Conservation (phyloP, 2,113 vertebrate genomes). For the Clarias magur region DNA sequence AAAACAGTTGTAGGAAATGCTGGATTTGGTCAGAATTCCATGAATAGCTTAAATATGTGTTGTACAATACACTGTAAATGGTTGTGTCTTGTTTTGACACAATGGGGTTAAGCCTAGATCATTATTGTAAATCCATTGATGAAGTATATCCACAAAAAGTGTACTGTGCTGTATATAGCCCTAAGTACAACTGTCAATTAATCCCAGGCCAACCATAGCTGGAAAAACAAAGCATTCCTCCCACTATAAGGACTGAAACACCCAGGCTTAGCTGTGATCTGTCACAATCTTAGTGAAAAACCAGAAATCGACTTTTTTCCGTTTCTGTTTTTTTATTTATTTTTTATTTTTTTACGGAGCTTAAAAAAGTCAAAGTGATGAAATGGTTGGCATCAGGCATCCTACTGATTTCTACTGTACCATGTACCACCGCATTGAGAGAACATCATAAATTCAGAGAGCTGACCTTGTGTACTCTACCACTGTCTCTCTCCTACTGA, state of each 20-base stretch:
- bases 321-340: slow-evolving; percentile 51
- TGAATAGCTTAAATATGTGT: not conserved
- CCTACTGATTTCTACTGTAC: slow-evolving; percentile 61
- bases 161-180: slow-evolving; percentile 48
- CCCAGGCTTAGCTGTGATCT: slow-evolving; percentile 65
- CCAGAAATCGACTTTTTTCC: slow-evolving; percentile 69
- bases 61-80: not conserved
- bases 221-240: slow-evolving; percentile 27
- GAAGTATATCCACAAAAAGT: slow-evolving; percentile 55
- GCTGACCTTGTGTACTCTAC: slow-evolving; percentile 69
- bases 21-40: not conserved
- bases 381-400: slow-evolving; percentile 73
- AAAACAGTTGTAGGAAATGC: slow-evolving; percentile 17
- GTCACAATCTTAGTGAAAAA: slow-evolving; percentile 74
- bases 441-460: slow-evolving; percentile 67
- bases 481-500: slow-evolving; percentile 31
- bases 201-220: slow-evolving; percentile 49
- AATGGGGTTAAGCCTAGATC: slow-evolving; percentile 41
- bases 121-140: slow-evolving; percentile 48
- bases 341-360: slow-evolving; percentile 60
- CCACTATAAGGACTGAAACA: slow-evolving; percentile 54
- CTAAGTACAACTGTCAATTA: slow-evolving; percentile 65
- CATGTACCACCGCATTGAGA: slow-evolving; percentile 68
- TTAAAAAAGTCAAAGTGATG: slow-evolving; percentile 77
- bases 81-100: slow-evolving; percentile 45